Percentiles rank a stretch among this genome's conserved stretches.
These are phyloP conservation scores for Apogon hyalosoma DNA, from an alignment of 2,797 vertebrate species.

Conservation along the genomic window DNA sequence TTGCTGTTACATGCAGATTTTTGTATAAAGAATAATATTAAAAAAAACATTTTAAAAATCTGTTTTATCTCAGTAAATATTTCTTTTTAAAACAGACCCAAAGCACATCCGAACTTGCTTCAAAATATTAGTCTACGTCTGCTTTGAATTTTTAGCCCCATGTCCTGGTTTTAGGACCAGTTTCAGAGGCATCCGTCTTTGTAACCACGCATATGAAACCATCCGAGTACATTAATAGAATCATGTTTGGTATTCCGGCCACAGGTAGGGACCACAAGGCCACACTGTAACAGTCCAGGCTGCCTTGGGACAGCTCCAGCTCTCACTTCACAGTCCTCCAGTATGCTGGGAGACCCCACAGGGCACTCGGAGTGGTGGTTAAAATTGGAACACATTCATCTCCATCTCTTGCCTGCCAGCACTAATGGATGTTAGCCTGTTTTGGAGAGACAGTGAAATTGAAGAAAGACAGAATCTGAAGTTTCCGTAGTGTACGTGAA, in stretches of 20 bases:
- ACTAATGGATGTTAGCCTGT: slow-evolving; percentile 70
- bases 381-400: slow-evolving; percentile 78
- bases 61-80: too few species aligned
- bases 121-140: too few species aligned
- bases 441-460: slow-evolving; percentile 70
- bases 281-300: slow-evolving; percentile 40
- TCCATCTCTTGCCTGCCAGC: slow-evolving; percentile 69
- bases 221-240: slow-evolving; percentile 7
- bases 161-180: too few species aligned
- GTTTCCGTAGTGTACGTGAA: slow-evolving; percentile 39
- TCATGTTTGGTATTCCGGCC: slow-evolving; percentile 53
- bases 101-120: too few species aligned
- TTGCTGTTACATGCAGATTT: too few species aligned
- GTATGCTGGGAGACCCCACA: slow-evolving; percentile 43
- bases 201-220: slow-evolving; percentile 27
- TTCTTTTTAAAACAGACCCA: too few species aligned
- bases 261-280: slow-evolving; percentile 47
- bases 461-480: slow-evolving; percentile 53
- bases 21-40: too few species aligned
- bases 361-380: slow-evolving; percentile 58
- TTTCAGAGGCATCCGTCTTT: too few species aligned
- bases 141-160: too few species aligned
- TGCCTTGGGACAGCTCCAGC: slow-evolving; percentile 64
- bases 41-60: too few species aligned
- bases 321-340: slow-evolving; percentile 51